These are phyloP conservation scores for Spicauda simplicius DNA, from an alignment of 2,888 invertebrate species.

Conservation along the genomic window DNA sequence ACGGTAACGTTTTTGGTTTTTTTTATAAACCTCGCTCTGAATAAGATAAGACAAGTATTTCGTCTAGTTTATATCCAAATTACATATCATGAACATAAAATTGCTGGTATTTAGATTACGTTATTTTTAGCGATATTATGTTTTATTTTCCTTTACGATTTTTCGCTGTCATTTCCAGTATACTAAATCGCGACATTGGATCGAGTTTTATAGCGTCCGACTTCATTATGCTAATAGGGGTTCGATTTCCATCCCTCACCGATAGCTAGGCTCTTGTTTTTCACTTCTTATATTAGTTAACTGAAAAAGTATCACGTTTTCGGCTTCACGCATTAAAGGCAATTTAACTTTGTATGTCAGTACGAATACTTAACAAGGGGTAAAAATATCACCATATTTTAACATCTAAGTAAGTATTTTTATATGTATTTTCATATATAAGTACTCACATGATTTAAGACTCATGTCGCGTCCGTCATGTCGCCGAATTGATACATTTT, in stretches of 20 bases:
- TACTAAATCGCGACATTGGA: conserved; percentile 39
- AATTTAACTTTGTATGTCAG: conserved; percentile 26
- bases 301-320: conserved; percentile 45
- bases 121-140: too few species aligned
- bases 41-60: too few species aligned
- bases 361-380: neutral
- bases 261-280: conserved; percentile 41
- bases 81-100: too few species aligned
- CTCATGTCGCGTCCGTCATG: too few species aligned
- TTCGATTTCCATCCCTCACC: conserved; percentile 59
- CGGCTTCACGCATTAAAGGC: conserved; percentile 20
- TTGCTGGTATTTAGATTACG: too few species aligned
- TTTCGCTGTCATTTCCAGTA: conserved; percentile 40
- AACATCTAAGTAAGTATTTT: too few species aligned
- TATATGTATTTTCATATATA: too few species aligned
- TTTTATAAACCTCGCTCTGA: too few species aligned
- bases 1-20: too few species aligned
- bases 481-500: too few species aligned
- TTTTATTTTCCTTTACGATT: neutral
- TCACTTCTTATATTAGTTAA: conserved; percentile 46
- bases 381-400: neutral
- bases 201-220: conserved; percentile 68
- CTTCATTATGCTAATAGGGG: conserved; percentile 76
- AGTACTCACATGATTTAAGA: too few species aligned
- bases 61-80: too few species aligned